Percentiles rank a stretch among this genome's conserved stretches.
These are phyloP conservation scores for Miltochrista miniata DNA, from an alignment of 2,888 invertebrate species.

Conservation along the genomic window DNA sequence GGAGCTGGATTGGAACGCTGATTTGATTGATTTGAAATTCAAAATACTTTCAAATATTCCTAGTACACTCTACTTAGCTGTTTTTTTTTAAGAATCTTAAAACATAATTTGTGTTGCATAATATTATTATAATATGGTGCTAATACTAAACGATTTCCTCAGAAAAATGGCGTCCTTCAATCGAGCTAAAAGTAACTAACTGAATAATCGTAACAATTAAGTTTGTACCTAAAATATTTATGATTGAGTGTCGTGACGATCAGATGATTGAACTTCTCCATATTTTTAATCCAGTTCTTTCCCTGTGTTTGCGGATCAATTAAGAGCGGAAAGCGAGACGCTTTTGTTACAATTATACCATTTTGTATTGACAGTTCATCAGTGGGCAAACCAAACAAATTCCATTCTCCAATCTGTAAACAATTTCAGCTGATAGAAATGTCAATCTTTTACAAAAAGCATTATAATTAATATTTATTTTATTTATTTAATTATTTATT, in stretches of 20 bases:
- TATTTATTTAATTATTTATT: no score
- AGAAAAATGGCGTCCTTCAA: no score
- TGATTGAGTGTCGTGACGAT: constrained; percentile 86
- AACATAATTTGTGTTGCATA: no score
- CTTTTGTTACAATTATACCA: constrained; percentile 95
- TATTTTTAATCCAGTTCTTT: constrained; percentile 94
- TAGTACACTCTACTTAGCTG: no score
- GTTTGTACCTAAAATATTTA: constrained; percentile 84
- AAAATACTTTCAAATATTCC: no score
- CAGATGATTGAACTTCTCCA: constrained; percentile 88
- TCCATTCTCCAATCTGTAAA: constrained; percentile 92
- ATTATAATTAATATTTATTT: no score
- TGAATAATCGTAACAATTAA: not conserved
- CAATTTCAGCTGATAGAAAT: not conserved
- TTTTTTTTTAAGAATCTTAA: no score
- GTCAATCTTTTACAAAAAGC: not conserved
- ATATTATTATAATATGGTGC: no score
- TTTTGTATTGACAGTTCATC: constrained; percentile 96
- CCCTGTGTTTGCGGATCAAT: constrained; percentile 98
- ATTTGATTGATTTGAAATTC: no score
- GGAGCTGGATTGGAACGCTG: no score
- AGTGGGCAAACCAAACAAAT: constrained; percentile 93
- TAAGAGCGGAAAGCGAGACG: constrained; percentile 90
- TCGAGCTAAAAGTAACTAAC: no score
- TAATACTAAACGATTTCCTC: no score